Base-by-base conservation (phyloP, 2,797 vertebrate species). In the Manis javanica region DNA sequence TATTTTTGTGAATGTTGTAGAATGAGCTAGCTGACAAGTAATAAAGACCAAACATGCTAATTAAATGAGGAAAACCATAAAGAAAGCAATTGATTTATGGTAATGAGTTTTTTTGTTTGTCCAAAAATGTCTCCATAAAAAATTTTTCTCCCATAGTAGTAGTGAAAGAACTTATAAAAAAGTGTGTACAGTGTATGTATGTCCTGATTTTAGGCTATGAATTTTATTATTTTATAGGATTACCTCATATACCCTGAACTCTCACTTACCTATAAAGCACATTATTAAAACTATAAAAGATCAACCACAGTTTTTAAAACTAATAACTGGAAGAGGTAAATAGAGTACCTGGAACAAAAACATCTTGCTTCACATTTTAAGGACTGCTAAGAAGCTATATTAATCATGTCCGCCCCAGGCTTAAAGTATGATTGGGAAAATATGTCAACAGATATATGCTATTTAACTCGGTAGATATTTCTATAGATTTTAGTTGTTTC, bases 21-120 rank as follows among this genome's bases (percentile, higher is more conserved):
- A 94, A 89, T 46, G 53, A 95, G 63, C 92, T 94, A 23, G 24
- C 39, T 96, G 71, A 61, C 61, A 96, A 71, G 81, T 96, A 97
- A 95, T 89, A 83, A 96, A 79, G 53, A 66, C 9, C 61, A 96
- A 68, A 93, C 18, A 88, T 93, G 10, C n/a, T 86, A 68, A 92
- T 90, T 81, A 79, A 88, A 91, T 51, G 39, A 92, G 95, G 18
- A 72, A 63, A 90, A 88, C 34, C 24, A 42, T 72, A 86, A 83
- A 93, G 69, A 71, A 94, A 97, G 79, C 29, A 92, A 71, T 42
- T 89, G 74, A 90, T 72, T 96, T 86, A 61, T 63, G 59, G 12
- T 78, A 81, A 86, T 68, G 64, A 63, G 10, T 64, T 68, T 94
- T 91, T 88, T 86, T 79, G 46, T 94, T 96, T 94, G 21, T 57